phyloP scores from a whole-genome alignment of 2,888 invertebrate species.

The Cerceris ruficornis region DNA sequence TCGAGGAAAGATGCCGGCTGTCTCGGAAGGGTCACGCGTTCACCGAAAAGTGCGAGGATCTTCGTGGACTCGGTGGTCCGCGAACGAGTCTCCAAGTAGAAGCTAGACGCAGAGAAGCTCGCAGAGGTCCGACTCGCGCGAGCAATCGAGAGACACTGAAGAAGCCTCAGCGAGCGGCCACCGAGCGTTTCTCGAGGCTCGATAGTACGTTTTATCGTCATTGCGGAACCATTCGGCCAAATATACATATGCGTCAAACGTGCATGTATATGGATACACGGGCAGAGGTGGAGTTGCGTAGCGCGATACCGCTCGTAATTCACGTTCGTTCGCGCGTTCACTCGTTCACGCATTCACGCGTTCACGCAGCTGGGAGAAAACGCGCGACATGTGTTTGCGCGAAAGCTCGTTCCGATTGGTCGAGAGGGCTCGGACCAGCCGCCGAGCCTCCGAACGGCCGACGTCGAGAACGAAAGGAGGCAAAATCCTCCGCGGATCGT shows the following conservation, averaged over 20 bases:
- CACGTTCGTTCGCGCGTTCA: not conserved
- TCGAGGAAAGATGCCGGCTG: no score
- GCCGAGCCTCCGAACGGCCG: constrained; percentile 52
- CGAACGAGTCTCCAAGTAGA: not conserved
- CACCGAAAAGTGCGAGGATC: not conserved
- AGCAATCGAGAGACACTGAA: constrained; percentile 41
- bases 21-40: no score
- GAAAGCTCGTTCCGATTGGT: constrained; percentile 46
- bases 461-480: constrained; percentile 24
- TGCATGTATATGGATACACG: not conserved
- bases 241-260: no score
- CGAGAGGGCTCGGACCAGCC: constrained; percentile 34
- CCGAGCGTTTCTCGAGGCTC: constrained; percentile 23
- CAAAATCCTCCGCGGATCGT: constrained; percentile 37
- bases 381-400: constrained; percentile 42
- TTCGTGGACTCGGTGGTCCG: not conserved
- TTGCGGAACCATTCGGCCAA: no score
- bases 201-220: constrained; percentile 36
- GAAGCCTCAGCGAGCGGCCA: constrained; percentile 1
- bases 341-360: constrained; percentile 14
- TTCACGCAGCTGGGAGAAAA: constrained; percentile 28
- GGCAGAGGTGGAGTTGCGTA: no score
- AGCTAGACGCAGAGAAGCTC: not conserved
- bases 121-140: constrained; percentile 7
- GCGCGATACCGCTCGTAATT: no score